phyloP scores from a whole-genome alignment of 2,888 invertebrate genomes.

The Shargacucullia verbasci region DNA sequence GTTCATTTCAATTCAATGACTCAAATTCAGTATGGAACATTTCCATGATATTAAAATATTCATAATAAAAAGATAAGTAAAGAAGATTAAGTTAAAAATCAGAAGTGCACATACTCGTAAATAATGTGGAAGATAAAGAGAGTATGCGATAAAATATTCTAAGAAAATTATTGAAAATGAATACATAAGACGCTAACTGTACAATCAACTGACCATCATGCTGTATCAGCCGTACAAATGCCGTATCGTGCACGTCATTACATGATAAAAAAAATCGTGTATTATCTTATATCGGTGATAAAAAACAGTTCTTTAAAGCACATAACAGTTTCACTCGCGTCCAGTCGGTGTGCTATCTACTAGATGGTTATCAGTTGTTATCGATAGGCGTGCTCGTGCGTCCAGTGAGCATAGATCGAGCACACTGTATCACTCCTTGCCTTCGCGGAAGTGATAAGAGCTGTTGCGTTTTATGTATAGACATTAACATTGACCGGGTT shows the following conservation, averaged over 20 bases:
- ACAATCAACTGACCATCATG: conserved; percentile 45
- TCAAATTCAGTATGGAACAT: too few relatives aligned
- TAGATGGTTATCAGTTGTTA: conserved; percentile 77
- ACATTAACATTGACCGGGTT: conserved; percentile 73
- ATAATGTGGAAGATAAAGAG: conserved; percentile 24
- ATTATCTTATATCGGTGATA: conserved; percentile 70
- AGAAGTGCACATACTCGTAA: conserved; percentile 1
- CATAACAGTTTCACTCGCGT: conserved; percentile 63
- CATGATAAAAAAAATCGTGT: conserved; percentile 72
- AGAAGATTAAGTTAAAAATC: neutral
- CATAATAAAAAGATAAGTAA: too few relatives aligned
- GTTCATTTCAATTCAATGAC: too few relatives aligned
- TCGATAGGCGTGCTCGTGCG: conserved; percentile 76
- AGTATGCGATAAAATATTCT: conserved; percentile 11
- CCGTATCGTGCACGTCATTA: conserved; percentile 60
- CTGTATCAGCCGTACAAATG: conserved; percentile 44
- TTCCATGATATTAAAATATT: too few relatives aligned
- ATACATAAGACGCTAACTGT: conserved; percentile 7
- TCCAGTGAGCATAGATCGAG: conserved; percentile 67
- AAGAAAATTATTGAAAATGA: conserved; percentile 6
- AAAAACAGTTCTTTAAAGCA: conserved; percentile 61
- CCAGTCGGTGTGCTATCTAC: conserved; percentile 71
- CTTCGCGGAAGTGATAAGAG: conserved; percentile 68
- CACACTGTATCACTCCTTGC: conserved; percentile 58
- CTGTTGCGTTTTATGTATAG: conserved; percentile 58